Conservation (phyloP, 2,888 invertebrate genomes). For the Euspilapteryx auroguttella region DNA sequence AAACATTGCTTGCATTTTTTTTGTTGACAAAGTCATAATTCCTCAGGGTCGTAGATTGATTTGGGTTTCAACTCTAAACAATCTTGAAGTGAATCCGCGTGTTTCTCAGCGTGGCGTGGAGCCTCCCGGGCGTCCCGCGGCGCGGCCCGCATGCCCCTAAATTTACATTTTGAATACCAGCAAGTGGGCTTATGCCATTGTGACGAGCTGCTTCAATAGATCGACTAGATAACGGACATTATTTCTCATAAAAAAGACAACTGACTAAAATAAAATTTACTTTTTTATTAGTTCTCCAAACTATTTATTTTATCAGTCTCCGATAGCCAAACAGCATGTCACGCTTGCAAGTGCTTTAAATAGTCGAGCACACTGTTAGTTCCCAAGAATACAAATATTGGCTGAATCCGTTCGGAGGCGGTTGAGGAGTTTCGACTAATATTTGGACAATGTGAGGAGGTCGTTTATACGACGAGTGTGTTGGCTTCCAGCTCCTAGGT, state of each 20-base stretch:
- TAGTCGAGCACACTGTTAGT: conserved; percentile 38
- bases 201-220: conserved; percentile 13
- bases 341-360: conserved; percentile 30
- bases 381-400: conserved; percentile 49
- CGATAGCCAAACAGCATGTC: conserved; percentile 33
- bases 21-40: conserved; percentile 18
- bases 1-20: conserved; percentile 19
- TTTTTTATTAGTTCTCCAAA: no score
- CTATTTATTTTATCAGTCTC: no score
- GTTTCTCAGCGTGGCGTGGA: conserved; percentile 42
- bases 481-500: conserved; percentile 12
- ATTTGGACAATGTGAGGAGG: conserved; percentile 31
- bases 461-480: conserved; percentile 39
- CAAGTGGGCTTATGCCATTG: conserved; percentile 19
- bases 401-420: conserved; percentile 47
- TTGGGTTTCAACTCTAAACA: conserved; percentile 25
- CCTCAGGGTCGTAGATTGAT: conserved; percentile 37
- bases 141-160: conserved; percentile 25
- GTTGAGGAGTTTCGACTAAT: conserved; percentile 27
- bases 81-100: conserved; percentile 46
- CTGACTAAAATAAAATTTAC: no score
- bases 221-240: conserved; percentile 22
- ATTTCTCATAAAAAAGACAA: no score
- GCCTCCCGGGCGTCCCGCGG: conserved; percentile 15
- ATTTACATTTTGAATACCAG: conserved; percentile 41